These are phyloP conservation scores for Progne subis DNA, from an alignment of 2,113 vertebrate species.

Conservation along the genomic window DNA sequence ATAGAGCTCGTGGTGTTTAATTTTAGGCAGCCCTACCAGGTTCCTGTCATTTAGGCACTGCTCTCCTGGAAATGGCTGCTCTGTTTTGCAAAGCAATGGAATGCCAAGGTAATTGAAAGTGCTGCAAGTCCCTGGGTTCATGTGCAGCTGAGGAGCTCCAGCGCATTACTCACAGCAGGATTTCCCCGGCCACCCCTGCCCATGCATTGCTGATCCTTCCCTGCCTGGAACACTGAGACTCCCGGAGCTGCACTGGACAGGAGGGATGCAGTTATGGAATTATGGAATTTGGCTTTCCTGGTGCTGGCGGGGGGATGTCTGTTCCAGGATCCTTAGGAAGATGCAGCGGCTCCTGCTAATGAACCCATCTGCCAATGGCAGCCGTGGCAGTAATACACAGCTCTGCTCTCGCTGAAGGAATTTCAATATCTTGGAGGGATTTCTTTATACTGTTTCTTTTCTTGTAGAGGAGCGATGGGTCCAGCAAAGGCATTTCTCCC, in stretches of 20 bases:
- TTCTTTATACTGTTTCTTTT: background rate
- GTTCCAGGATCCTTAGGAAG: background rate
- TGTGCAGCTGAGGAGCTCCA: background rate
- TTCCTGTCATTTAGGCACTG: background rate
- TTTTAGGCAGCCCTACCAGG: background rate
- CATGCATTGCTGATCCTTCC: background rate
- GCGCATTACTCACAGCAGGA: background rate
- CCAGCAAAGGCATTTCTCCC: background rate
- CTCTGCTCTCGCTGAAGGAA: background rate
- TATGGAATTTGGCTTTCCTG: background rate
- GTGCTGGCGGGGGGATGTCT: background rate
- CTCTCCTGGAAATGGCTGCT: background rate
- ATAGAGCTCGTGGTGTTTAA: background rate
- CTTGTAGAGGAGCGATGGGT: background rate
- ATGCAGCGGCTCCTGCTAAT: background rate
- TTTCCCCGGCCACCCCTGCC: background rate
- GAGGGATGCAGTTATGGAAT: accelerated
- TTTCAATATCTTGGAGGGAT: background rate
- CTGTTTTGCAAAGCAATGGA: background rate
- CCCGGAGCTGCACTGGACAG: accelerated
- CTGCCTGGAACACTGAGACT: background rate
- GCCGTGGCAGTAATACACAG: background rate
- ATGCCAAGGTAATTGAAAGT: background rate
- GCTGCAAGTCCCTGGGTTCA: background rate
- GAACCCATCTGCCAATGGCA: background rate